phyloP scores from a whole-genome alignment of 2,888 invertebrate species.

The Periphyllus acericola region DNA sequence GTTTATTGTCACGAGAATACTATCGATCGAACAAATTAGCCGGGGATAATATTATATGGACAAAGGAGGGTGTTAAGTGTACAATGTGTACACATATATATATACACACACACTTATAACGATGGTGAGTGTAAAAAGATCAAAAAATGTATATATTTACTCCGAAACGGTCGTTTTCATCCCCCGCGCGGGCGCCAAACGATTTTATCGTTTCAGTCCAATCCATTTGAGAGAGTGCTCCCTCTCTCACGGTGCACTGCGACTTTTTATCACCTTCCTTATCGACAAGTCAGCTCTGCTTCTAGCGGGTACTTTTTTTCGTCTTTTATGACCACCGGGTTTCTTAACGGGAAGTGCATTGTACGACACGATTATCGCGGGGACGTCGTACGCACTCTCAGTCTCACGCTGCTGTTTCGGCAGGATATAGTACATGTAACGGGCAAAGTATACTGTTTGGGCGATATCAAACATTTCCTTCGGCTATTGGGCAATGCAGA shows the following conservation, averaged over 20 bases:
- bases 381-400: not conserved
- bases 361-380: not conserved
- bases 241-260: not conserved
- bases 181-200: not conserved
- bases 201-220: conserved; percentile 38
- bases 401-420: not conserved
- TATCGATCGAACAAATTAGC: not conserved
- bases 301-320: not conserved
- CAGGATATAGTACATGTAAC: not conserved
- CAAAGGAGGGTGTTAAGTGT: not conserved
- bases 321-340: not conserved
- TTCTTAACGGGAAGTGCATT: not conserved
- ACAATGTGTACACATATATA: not conserved
- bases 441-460: too few species aligned
- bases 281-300: conserved; percentile 10
- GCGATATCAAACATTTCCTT: too few species aligned
- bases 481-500: too few species aligned
- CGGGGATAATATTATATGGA: not conserved
- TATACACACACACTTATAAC: not conserved
- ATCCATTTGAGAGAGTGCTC: conserved; percentile 52
- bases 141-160: conserved; percentile 31
- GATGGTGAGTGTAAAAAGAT: not conserved
- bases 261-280: conserved; percentile 41
- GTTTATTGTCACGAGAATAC: not conserved
- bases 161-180: not conserved